Conservation (phyloP, 2,888 invertebrate species). For the Pogonocherus hispidulus region DNA sequence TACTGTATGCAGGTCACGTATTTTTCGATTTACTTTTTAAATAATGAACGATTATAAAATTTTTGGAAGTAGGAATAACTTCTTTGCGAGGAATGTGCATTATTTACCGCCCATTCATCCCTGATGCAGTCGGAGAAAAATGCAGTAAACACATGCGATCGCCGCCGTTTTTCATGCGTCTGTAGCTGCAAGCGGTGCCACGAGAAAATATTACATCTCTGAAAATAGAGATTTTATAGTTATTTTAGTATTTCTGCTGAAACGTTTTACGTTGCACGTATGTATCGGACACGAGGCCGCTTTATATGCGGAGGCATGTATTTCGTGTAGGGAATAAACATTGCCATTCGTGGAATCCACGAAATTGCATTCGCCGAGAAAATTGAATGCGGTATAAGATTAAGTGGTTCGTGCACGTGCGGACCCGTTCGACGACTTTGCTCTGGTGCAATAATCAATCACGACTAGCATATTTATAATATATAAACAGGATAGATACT, state of each 20-base stretch:
- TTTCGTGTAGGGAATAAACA: conserved; percentile 15
- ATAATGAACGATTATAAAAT: too few species aligned
- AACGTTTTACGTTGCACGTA: conserved; percentile 9
- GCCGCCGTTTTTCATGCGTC: conserved; percentile 1
- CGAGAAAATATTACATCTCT: not conserved
- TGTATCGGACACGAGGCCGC: conserved; percentile 2
- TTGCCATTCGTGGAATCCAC: conserved; percentile 13
- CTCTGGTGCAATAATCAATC: too few species aligned
- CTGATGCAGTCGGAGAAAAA: too few species aligned
- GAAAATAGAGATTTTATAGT: not conserved
- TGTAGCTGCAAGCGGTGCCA: not conserved
- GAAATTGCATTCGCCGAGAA: conserved; percentile 16
- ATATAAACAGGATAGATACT: too few species aligned
- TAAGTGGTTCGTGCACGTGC: too few species aligned
- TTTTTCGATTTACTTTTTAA: too few species aligned
- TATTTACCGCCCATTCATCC: too few species aligned
- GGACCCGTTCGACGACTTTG: too few species aligned
- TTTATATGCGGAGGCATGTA: not conserved
- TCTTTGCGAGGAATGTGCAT: too few species aligned
- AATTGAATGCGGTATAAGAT: not conserved
- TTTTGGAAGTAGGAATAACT: too few species aligned
- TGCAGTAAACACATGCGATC: conserved; percentile 1
- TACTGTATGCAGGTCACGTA: too few species aligned
- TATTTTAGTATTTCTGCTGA: conserved; percentile 21
- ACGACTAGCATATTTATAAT: too few species aligned